Conservation (phyloP, 1,140 invertebrate genomes). For the Drosophila ogumai region DNA sequence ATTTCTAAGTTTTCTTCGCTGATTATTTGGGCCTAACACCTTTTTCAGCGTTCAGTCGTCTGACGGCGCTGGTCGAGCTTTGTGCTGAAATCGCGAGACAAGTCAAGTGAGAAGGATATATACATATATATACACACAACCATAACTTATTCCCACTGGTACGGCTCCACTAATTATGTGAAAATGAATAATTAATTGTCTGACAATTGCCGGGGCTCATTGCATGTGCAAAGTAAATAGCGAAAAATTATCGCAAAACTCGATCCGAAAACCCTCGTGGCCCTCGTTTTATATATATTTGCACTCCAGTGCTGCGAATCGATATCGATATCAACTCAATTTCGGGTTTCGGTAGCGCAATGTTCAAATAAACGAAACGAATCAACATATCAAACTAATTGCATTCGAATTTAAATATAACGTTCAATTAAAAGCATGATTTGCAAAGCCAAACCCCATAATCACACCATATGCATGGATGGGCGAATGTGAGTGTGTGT, state of each 20-base stretch:
- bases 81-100: slow-evolving; percentile 40
- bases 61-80: slow-evolving; percentile 55
- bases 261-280: slow-evolving; percentile 7
- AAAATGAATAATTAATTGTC: slow-evolving; percentile 39
- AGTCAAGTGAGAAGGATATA: slow-evolving; percentile 21
- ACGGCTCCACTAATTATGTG: slow-evolving; percentile 28
- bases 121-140: background rate
- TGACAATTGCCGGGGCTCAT: slow-evolving; percentile 25
- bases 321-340: slow-evolving; percentile 44
- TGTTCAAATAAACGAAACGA: slow-evolving; percentile 50
- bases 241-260: slow-evolving; percentile 10
- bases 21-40: slow-evolving; percentile 65
- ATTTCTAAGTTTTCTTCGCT: slow-evolving; percentile 79
- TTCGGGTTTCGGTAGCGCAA: slow-evolving; percentile 28
- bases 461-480: slow-evolving; percentile 21
- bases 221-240: slow-evolving; percentile 26
- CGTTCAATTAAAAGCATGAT: slow-evolving; percentile 51
- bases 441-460: slow-evolving; percentile 17
- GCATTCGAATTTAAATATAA: slow-evolving; percentile 56
- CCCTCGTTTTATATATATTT: background rate
- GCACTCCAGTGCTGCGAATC: background rate
- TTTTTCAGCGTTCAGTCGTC: slow-evolving; percentile 56
- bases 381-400: slow-evolving; percentile 52
- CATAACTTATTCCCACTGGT: slow-evolving; percentile 3
- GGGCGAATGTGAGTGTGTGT: background rate